Evolutionary conservation across 2,888 invertebrate species (phyloP), one percentile per base, ranked within the genome.

Genomic region (Cephus runcator): DNA sequence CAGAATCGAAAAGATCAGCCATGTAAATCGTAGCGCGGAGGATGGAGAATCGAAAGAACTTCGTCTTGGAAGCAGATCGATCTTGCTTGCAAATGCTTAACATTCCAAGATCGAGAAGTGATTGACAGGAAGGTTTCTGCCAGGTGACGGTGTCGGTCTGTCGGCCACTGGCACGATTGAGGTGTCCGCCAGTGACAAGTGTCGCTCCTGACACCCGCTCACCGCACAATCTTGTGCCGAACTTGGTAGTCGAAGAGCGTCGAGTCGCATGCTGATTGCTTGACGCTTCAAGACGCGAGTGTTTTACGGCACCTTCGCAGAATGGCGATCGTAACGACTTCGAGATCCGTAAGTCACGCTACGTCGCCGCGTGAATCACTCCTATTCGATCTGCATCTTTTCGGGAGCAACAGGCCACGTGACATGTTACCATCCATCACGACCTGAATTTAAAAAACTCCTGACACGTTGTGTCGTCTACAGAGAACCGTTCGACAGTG

Each of bases 121-220:
- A 71, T 71, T 34, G 71, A 71, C 71, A 23, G 71, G 12, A 31
- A 23, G 71, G 34, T 15, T 31, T 33, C 71, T 34, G 71, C 12
- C 23, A 34, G 71, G 12, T 71, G 71, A 71, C 71, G 31, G 71
- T 71, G 31, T 71, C 71, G 71, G 31, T 71, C 71, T 71, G 33
- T 33, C 71, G 71, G 71, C 56, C 56, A 71, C 34, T 34, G 31
- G 15, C 71, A 33, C 71, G 71, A 71, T 71, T 34, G 71, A 71
- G 71, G 71, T 71, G 71, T 31, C 71, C 34, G 11, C 34, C 71
- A 34, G 71, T 71, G 71, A 71, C 71, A 34, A 31, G 71, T 34
- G 71, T 71, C 71, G 34, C 71, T 34, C 33, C 71, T 31, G 71
- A 71, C 71, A 71, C 71, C 71, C 31, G 71, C 33, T 31, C 71